Evolutionary conservation across 2,113 vertebrate species (phyloP).

Genomic region (Aythya baeri): DNA sequence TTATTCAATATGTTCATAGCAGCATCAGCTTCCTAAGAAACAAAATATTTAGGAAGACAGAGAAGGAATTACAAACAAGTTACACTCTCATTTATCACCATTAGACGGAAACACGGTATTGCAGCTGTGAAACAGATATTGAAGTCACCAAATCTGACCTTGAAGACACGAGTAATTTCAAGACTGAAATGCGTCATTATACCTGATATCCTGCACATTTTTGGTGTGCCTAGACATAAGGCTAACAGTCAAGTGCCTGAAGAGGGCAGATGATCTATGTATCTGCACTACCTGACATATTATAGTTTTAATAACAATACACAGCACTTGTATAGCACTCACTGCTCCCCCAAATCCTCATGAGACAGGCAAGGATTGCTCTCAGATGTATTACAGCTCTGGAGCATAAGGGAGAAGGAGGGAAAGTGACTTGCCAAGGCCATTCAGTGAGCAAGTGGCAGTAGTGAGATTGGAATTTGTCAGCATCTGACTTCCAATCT

Average conservation of each 20-base stretch:
- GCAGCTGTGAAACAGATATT: constrained; percentile 49
- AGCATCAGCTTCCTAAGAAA: constrained; percentile 72
- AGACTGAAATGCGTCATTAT: constrained; percentile 5
- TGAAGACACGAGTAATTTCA: constrained; percentile 11
- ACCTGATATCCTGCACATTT: not conserved
- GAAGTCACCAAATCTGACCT: constrained; percentile 48
- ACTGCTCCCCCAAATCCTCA: not conserved
- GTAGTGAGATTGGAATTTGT: not conserved
- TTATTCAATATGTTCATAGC: constrained; percentile 50
- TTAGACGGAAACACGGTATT: constrained; percentile 38
- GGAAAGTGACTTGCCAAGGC: not conserved
- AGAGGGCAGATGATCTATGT: constrained; percentile 25
- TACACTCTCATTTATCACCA: constrained; percentile 54
- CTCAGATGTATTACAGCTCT: not conserved
- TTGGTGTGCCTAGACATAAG: not conserved
- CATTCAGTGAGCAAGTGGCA: constrained; percentile 6
- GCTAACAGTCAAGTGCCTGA: constrained; percentile 58
- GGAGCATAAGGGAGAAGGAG: not conserved
- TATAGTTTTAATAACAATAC: not conserved
- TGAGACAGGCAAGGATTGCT: not conserved
- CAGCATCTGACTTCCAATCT: not conserved
- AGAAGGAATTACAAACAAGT: constrained; percentile 51
- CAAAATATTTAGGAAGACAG: constrained; percentile 62
- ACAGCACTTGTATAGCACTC: not conserved
- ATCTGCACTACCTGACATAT: constrained; percentile 29